phyloP scores from a whole-genome alignment of 2,113 vertebrate species.

The Pteronura brasiliensis region DNA sequence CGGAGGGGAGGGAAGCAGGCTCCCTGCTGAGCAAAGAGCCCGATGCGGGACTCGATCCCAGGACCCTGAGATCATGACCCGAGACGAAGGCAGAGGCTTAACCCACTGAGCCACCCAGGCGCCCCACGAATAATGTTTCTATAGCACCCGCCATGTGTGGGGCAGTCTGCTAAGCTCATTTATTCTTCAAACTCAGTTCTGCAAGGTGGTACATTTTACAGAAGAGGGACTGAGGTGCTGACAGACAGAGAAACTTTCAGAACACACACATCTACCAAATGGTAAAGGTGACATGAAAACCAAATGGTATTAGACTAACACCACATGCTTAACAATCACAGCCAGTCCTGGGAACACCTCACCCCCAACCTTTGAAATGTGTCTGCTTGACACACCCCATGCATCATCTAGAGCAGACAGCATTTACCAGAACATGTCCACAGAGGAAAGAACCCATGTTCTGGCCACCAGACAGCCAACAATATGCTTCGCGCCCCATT shows the following conservation, averaged over 20 bases:
- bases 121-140: neutral
- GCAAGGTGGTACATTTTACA: neutral
- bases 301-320: neutral
- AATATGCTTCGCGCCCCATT: neutral
- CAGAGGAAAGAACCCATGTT: neutral
- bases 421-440: neutral
- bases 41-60: too few relatives aligned
- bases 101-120: too few relatives aligned
- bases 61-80: too few relatives aligned
- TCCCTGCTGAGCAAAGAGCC: too few relatives aligned
- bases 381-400: neutral
- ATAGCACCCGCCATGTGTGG: rapidly evolving
- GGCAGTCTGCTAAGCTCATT: neutral
- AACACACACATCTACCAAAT: neutral
- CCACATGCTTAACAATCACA: neutral
- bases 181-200: neutral
- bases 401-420: neutral
- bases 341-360: neutral
- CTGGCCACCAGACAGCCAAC: neutral
- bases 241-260: neutral
- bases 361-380: neutral
- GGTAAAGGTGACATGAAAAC: neutral
- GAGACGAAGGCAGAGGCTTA: too few relatives aligned
- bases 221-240: neutral
- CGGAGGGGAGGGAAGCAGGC: too few relatives aligned